phyloP scores from a whole-genome alignment of 2,888 invertebrate species.

The Phania funesta region DNA sequence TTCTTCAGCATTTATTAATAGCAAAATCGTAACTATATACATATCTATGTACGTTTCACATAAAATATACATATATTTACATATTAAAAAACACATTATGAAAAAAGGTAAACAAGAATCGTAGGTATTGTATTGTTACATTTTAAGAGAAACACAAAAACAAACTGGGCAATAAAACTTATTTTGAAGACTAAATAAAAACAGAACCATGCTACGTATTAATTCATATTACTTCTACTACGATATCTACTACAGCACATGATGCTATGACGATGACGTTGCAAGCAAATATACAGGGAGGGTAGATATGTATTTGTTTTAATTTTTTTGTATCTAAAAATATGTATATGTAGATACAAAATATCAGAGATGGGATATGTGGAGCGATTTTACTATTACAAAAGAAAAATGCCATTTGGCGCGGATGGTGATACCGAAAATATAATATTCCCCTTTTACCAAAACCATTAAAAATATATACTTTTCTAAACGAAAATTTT shows the following conservation, averaged over 20 bases:
- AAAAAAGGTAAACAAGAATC: not conserved
- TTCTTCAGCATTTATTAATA: not conserved
- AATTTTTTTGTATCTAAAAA: not conserved
- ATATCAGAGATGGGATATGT: no score
- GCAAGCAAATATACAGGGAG: not conserved
- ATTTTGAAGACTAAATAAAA: not conserved
- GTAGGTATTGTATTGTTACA: not conserved
- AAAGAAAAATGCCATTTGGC: no score
- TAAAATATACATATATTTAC: no score
- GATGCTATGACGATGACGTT: not conserved
- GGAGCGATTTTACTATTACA: no score
- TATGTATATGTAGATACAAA: slow-evolving; percentile 5
- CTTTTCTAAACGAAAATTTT: no score
- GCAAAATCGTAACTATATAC: no score
- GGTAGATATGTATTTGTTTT: no score
- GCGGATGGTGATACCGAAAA: no score
- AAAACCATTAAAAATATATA: no score
- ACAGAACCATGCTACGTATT: not conserved
- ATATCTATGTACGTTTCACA: not conserved
- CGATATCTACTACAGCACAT: not conserved
- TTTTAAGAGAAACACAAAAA: slow-evolving; percentile 40
- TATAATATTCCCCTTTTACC: no score
- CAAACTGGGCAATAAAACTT: slow-evolving; percentile 55
- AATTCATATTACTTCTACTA: not conserved
- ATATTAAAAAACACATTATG: not conserved